Conservation (phyloP, 2,113 vertebrate genomes). For the Dascyllus trimaculatus region DNA sequence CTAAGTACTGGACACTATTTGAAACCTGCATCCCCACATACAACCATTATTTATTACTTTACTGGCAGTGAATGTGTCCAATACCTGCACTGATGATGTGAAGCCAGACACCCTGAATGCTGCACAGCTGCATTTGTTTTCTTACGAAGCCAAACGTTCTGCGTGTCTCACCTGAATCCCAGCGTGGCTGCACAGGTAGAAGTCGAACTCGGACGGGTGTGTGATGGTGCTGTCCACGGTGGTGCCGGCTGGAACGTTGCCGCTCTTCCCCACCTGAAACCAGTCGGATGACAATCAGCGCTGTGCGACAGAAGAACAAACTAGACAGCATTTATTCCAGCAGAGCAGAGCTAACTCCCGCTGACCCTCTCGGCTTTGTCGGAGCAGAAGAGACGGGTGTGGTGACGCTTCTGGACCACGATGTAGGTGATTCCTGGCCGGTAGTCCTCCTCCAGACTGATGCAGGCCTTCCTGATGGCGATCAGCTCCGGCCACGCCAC, state of each 20-base stretch:
- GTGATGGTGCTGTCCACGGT: slow-evolving; percentile 99
- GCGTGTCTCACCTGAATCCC: slow-evolving; percentile 99
- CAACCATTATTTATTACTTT: too few species aligned
- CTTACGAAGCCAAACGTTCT: too few species aligned
- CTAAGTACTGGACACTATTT: too few species aligned
- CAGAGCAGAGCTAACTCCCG: not conserved
- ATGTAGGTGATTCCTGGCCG: slow-evolving; percentile 98
- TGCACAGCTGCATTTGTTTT: too few species aligned
- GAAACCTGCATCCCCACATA: not conserved
- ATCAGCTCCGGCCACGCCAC: slow-evolving; percentile 99
- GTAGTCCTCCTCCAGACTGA: slow-evolving; percentile 99
- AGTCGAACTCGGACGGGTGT: slow-evolving; percentile 98
- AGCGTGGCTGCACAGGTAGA: slow-evolving; percentile 99
- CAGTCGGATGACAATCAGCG: not conserved
- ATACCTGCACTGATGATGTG: too few species aligned
- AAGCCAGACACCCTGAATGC: too few species aligned
- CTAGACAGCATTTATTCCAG: too few species aligned
- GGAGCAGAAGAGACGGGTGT: slow-evolving; percentile 97
- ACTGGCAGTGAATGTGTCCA: too few species aligned
- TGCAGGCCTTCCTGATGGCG: slow-evolving; percentile 98
- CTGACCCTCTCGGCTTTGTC: slow-evolving; percentile 98
- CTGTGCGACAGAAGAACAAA: not conserved
- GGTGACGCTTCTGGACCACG: slow-evolving; percentile 99
- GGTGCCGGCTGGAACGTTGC: slow-evolving; percentile 98
- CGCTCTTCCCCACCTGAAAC: slow-evolving; percentile 96